Evolutionary conservation across 2,113 vertebrate species (phyloP).

Genomic region (Malurus cyaneus): DNA sequence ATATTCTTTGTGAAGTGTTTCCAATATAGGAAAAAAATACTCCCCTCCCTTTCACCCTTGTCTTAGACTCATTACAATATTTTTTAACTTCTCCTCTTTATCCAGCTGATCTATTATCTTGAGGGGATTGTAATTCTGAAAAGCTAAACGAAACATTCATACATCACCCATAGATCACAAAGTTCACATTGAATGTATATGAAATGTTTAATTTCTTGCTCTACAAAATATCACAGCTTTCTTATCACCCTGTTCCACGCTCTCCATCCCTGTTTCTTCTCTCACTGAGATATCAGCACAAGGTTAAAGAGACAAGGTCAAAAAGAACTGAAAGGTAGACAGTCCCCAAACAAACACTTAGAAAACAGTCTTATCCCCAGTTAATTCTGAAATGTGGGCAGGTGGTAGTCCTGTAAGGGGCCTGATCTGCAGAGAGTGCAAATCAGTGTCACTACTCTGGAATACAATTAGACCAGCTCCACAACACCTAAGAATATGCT

Average conservation of each 20-base stretch:
- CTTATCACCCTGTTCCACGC: not conserved
- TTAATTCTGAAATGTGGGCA: constrained; percentile 51
- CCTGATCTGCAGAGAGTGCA: not conserved
- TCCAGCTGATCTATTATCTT: not conserved
- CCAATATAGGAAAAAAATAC: constrained; percentile 9
- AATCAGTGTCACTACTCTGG: not conserved
- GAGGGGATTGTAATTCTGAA: not conserved
- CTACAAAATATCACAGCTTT: not conserved
- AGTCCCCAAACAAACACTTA: not conserved
- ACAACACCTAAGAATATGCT: not conserved
- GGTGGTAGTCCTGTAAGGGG: constrained; percentile 2
- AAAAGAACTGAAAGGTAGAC: not conserved
- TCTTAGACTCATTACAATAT: not conserved
- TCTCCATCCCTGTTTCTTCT: not conserved
- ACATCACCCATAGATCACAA: not conserved
- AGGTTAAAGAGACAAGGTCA: not conserved
- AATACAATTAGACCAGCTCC: not conserved
- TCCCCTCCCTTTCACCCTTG: not conserved
- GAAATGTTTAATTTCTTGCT: constrained; percentile 41
- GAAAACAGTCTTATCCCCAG: constrained; percentile 15
- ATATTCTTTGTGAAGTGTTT: constrained; percentile 54
- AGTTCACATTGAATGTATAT: constrained; percentile 7
- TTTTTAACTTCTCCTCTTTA: not conserved
- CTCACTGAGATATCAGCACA: not conserved
- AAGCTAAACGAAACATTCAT: not conserved